Conservation (phyloP, 2,113 vertebrate genomes). For the Hucho hucho region DNA sequence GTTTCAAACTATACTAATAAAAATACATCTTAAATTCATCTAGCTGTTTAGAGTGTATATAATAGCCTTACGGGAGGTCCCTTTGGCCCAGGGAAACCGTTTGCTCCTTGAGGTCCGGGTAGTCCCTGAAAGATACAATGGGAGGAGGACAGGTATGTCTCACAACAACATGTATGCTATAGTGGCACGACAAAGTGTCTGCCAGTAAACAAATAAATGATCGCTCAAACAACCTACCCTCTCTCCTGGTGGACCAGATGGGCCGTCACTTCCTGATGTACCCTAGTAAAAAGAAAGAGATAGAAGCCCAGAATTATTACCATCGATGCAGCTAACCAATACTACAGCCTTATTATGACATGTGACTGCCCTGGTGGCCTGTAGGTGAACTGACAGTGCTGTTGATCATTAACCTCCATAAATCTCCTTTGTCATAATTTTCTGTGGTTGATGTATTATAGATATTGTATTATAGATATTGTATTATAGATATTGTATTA, state of each 20-base stretch:
- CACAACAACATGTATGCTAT: not conserved
- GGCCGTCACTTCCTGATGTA: conserved; percentile 94
- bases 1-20: not conserved
- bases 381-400: not conserved
- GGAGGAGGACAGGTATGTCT: not conserved
- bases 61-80: conserved; percentile 89
- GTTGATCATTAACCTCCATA: not conserved
- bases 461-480: not conserved
- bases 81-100: conserved; percentile 96
- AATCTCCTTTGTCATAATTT: not conserved
- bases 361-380: not conserved
- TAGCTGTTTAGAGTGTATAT: not conserved
- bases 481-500: not conserved
- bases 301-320: not conserved
- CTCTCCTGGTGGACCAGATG: conserved; percentile 93
- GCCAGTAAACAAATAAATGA: not conserved
- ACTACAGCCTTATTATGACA: not conserved
- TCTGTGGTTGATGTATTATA: not conserved
- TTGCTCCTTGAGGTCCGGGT: conserved; percentile 95
- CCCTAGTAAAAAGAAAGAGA: conserved; percentile 73
- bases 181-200: not conserved
- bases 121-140: conserved; percentile 80
- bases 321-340: not conserved
- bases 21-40: not conserved
- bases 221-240: conserved; percentile 75